Evolutionary conservation across 2,113 vertebrate genomes (phyloP).

Genomic region (Chaetura pelagica): DNA sequence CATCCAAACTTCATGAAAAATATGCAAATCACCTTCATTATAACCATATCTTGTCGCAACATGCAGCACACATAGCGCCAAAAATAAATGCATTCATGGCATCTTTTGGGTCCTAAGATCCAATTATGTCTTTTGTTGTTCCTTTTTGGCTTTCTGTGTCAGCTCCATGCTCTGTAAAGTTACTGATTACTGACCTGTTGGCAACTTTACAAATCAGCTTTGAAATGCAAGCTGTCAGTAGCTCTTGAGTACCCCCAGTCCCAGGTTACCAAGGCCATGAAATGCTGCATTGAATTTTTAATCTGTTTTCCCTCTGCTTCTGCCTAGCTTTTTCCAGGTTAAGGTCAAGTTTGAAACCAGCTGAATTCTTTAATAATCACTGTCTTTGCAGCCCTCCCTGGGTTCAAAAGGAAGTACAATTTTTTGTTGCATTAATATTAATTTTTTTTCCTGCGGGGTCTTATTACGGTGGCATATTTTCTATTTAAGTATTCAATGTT

Average conservation of each 20-base stretch:
- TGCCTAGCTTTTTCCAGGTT: constrained; percentile 61
- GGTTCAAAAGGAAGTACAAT: constrained; percentile 58
- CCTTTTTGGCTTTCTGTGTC: constrained; percentile 37
- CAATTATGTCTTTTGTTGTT: constrained; percentile 26
- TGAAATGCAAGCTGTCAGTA: constrained; percentile 31
- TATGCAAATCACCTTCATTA: constrained; percentile 69
- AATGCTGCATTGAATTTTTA: constrained; percentile 59
- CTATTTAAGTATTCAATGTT: constrained; percentile 68
- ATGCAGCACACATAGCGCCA: constrained; percentile 38
- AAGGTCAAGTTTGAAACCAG: constrained; percentile 65
- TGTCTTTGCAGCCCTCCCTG: constrained; percentile 40
- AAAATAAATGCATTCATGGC: constrained; percentile 64
- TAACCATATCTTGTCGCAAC: constrained; percentile 68
- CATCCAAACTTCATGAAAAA: constrained; percentile 66
- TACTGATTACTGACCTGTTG: constrained; percentile 61
- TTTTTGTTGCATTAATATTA: constrained; percentile 73
- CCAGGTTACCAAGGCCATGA: constrained; percentile 39
- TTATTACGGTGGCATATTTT: constrained; percentile 53
- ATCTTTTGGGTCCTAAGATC: constrained; percentile 14
- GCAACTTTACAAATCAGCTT: constrained; percentile 49
- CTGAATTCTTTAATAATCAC: constrained; percentile 41
- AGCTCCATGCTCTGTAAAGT: constrained; percentile 49
- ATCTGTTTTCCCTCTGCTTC: constrained; percentile 49
- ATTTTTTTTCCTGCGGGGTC: constrained; percentile 61
- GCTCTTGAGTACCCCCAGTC: constrained; percentile 20